Evolutionary conservation across 2,888 invertebrate species (phyloP).

Genomic region (Arrhopalites spinosus): DNA sequence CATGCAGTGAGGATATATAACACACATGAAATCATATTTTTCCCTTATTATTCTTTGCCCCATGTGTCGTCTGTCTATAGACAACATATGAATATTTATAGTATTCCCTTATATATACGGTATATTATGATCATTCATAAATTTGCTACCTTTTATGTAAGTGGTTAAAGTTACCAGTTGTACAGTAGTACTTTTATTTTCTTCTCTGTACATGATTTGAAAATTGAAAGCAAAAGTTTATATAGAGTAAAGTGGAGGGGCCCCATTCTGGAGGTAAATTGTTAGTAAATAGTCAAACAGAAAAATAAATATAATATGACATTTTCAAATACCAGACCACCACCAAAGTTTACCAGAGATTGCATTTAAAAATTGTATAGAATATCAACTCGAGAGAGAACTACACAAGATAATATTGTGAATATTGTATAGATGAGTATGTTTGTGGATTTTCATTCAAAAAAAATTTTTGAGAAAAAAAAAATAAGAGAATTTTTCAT

Average conservation of each 20-base stretch:
- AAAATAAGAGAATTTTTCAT: neutral
- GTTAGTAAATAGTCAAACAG: constrained; percentile 19
- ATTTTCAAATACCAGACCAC: constrained; percentile 8
- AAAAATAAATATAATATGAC: constrained; percentile 8
- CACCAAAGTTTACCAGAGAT: neutral
- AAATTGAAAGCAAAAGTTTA: neutral
- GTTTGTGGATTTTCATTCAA: neutral
- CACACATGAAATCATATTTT: neutral
- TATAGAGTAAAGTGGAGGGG: neutral
- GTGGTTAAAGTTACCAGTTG: neutral
- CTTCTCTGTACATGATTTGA: neutral
- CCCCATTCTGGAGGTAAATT: constrained; percentile 11
- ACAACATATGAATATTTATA: too few relatives aligned
- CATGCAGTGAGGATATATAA: neutral
- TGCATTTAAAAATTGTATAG: neutral
- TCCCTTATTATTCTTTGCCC: neutral
- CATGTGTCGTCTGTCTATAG: too few relatives aligned
- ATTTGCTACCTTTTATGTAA: too few relatives aligned
- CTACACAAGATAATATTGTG: too few relatives aligned
- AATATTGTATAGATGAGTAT: neutral
- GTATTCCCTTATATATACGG: too few relatives aligned
- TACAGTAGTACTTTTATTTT: neutral
- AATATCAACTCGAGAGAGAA: neutral
- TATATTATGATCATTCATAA: too few relatives aligned
- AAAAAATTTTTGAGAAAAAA: neutral